A percentile compares a stretch with the other conserved stretches of the same genome.
Conservation (phyloP, 2,888 invertebrate species). For the Noctua comes region DNA sequence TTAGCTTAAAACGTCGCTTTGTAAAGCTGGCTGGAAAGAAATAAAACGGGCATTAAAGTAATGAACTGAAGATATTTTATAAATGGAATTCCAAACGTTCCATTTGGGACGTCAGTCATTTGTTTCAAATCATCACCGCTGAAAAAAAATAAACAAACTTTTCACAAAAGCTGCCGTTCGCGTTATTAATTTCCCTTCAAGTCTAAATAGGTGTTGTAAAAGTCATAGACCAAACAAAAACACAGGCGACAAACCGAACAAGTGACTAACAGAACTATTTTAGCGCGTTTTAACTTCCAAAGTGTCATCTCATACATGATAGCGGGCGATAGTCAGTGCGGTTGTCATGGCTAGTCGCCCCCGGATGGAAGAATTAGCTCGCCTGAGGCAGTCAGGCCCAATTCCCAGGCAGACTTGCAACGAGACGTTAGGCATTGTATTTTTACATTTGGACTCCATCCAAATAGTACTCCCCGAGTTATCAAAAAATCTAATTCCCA, state of each 20-base stretch:
- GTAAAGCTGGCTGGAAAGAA: slow-evolving; percentile 14
- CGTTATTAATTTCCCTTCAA: not conserved
- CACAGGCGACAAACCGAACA: slow-evolving; percentile 31
- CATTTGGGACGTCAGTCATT: not conserved
- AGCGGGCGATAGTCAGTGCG: slow-evolving; percentile 28
- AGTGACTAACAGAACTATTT: slow-evolving; percentile 52
- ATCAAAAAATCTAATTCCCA: slow-evolving; percentile 77
- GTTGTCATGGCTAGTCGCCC: slow-evolving; percentile 56
- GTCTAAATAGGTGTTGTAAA: not conserved
- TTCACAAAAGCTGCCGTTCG: not conserved
- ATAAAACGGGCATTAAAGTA: not conserved
- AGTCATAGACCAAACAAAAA: slow-evolving; percentile 22
- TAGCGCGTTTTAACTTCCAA: slow-evolving; percentile 36
- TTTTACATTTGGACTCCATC: slow-evolving; percentile 88
- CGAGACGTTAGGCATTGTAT: slow-evolving; percentile 87
- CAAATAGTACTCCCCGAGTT: slow-evolving; percentile 85
- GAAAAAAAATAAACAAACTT: not conserved
- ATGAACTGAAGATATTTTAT: not conserved
- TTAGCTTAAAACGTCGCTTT: not conserved
- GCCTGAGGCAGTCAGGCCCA: slow-evolving; percentile 60
- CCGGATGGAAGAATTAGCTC: slow-evolving; percentile 69
- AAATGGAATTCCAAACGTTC: not conserved
- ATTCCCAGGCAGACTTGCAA: slow-evolving; percentile 83
- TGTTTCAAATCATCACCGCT: slow-evolving; percentile 1
- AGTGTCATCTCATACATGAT: slow-evolving; percentile 40